Percentiles rank a stretch among this genome's conserved stretches.
Conservation (phyloP, 2,888 invertebrate species). For the Nomada goodeniana region DNA sequence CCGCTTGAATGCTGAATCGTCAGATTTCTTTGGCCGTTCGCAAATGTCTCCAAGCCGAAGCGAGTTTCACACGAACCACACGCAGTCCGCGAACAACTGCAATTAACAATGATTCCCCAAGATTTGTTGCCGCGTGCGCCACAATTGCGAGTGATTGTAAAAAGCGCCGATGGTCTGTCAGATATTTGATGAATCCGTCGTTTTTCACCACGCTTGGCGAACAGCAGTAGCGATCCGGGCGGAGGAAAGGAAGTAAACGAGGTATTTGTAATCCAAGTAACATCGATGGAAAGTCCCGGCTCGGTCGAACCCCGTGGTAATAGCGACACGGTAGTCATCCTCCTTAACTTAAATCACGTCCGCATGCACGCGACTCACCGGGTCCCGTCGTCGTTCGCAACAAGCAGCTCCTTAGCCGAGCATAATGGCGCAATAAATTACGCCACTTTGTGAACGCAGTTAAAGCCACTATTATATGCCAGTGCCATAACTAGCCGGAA, state of each 20-base stretch:
- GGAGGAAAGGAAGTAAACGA: conserved; percentile 57
- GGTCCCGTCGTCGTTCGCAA: conserved; percentile 61
- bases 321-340: conserved; percentile 71
- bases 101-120: neutral
- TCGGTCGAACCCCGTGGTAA: conserved; percentile 56
- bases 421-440: conserved; percentile 75
- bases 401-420: conserved; percentile 73
- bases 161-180: neutral
- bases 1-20: neutral
- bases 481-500: conserved; percentile 70
- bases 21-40: neutral
- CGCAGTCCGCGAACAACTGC: neutral
- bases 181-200: conserved; percentile 27
- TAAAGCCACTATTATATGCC: conserved; percentile 70
- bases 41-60: neutral
- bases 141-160: neutral
- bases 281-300: conserved; percentile 58
- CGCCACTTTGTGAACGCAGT: conserved; percentile 72
- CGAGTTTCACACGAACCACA: neutral
- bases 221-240: conserved; percentile 1
- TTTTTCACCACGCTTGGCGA: neutral
- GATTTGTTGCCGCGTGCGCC: neutral
- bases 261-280: conserved; percentile 59
- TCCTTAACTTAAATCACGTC: conserved; percentile 70
- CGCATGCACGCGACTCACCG: conserved; percentile 66